Evolutionary conservation across 2,888 invertebrate genomes (phyloP).

Genomic region (Chromoteleia sp.): DNA sequence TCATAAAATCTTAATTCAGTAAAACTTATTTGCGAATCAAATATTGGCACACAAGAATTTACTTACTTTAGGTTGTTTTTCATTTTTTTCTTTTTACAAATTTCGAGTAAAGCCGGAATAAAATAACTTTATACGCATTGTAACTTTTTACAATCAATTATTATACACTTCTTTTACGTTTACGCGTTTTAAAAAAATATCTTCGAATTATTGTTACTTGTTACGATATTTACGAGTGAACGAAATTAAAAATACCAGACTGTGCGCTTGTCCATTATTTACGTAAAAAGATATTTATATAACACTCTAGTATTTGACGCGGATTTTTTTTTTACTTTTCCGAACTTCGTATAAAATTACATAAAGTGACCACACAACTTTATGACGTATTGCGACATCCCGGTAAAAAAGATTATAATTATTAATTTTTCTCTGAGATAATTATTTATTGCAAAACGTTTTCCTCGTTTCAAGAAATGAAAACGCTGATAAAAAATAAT

Average conservation of each 20-base stretch:
- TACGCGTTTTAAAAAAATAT: no score
- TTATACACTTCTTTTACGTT: no score
- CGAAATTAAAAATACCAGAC: background rate
- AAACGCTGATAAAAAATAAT: background rate
- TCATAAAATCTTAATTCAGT: background rate
- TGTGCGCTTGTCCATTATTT: background rate
- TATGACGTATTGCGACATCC: background rate
- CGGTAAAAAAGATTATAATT: background rate
- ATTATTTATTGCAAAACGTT: background rate
- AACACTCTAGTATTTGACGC: background rate
- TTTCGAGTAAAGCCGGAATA: background rate
- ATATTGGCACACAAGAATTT: background rate
- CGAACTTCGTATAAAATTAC: conserved; percentile 1
- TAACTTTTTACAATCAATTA: no score
- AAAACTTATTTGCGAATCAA: background rate
- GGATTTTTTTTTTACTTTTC: background rate
- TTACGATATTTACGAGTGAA: background rate
- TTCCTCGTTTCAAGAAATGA: background rate
- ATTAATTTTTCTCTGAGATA: background rate
- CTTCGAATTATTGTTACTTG: background rate
- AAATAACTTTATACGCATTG: background rate
- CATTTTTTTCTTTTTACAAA: no score
- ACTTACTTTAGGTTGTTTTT: background rate
- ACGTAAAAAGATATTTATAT: background rate
- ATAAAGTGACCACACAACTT: background rate